Conservation (phyloP, 2,888 invertebrate genomes). For the Epirrhoe tristata region DNA sequence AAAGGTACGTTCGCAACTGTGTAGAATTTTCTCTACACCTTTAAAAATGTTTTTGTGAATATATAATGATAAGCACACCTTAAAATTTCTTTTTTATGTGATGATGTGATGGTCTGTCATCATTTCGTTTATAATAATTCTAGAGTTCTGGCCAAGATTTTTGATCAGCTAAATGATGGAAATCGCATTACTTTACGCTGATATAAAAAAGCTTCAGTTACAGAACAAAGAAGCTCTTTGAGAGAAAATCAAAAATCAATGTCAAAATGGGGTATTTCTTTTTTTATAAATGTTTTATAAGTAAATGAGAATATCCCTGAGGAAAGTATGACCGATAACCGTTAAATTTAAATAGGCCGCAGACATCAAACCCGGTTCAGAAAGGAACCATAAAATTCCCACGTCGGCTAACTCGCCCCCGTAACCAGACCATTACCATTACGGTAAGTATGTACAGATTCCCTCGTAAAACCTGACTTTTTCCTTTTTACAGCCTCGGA, state of each 20-base stretch:
- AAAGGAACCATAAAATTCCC: slow-evolving; percentile 53
- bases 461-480: slow-evolving; percentile 64
- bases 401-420: slow-evolving; percentile 49
- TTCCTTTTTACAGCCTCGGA: slow-evolving; percentile 64
- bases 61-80: background rate
- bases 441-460: slow-evolving; percentile 61
- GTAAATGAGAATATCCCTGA: slow-evolving; percentile 6
- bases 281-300: too few species aligned
- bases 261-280: background rate
- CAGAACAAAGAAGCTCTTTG: background rate
- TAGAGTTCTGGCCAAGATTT: too few species aligned
- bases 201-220: background rate
- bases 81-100: background rate
- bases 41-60: background rate
- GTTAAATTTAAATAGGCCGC: background rate
- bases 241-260: background rate
- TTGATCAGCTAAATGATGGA: too few species aligned
- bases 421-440: slow-evolving; percentile 61
- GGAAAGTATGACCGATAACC: slow-evolving; percentile 3
- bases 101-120: too few species aligned
- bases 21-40: background rate
- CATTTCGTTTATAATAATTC: too few species aligned
- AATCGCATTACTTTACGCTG: too few species aligned
- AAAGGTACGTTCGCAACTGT: background rate
- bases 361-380: slow-evolving; percentile 46